Base-by-base conservation (phyloP, 1,140 invertebrate species). In the Caerostris extrusa region DNA sequence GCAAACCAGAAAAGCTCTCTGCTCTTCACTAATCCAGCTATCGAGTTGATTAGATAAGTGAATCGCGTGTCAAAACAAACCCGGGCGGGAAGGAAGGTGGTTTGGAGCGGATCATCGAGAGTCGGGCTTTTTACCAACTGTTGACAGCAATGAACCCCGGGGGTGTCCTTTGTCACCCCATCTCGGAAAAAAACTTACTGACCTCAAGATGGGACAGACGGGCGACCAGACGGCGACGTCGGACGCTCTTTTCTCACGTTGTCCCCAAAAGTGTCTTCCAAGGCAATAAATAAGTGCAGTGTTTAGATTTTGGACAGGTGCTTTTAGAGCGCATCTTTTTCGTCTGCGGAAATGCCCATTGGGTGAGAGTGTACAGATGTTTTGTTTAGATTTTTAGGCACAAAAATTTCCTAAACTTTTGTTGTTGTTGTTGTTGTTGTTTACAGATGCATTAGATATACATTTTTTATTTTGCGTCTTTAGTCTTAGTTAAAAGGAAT, bases 131-230 rank as follows among this genome's bases (percentile, higher is more conserved):
- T 91, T 91, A 61, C 71, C 90, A 82, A 91, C 69, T 91, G 90
- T 82, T 91, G 90, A 91, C 90, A 91, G 19, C 90, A 7, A 77
- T 19, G 67, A 77, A 90, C 88, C 77, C 90, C 69, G 55, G 71
- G 86, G 90, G 19, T 91, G 50, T 82, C 53, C 88, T 90, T 90
- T 91, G 90, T 91, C 90, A 91, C 90, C 58, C 53, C 64, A 90
- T 90, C 64, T 61, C 17, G 86, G 60, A 60, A 57, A 90, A 90
- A 55, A 90, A 88, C 6, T 71, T 61, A 57, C 55, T 82, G 71
- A 61, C 90, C 90, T 19, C 61, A 55, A 34, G 17, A 55, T 57
- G 19, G 17, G 64, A 82, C 90, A 82, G 71, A 57, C 82, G 60
- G 17, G 12, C 69, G 90, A 81, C 90, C 77, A 91, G 90, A 91